A percentile compares a stretch with the other conserved stretches of the same genome.
Evolutionary conservation across 2,113 vertebrate species (phyloP).

Genomic region (Gadus chalcogrammus): DNA sequence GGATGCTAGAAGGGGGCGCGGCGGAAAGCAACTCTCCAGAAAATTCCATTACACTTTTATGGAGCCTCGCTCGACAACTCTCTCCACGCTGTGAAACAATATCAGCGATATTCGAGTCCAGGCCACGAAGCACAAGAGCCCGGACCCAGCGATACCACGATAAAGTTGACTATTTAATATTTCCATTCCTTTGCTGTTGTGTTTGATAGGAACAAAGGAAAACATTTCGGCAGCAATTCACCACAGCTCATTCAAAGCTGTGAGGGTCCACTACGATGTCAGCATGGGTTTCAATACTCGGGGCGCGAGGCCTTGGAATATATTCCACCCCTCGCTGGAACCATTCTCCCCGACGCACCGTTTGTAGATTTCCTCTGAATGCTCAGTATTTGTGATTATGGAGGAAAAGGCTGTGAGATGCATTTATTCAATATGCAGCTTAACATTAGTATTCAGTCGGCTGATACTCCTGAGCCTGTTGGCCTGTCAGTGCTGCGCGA

Average conservation of each 20-base stretch:
- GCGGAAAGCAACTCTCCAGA: constrained; percentile 46
- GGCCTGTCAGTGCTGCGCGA: too few species aligned
- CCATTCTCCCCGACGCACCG: too few species aligned
- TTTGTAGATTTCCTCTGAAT: too few species aligned
- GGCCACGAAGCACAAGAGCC: constrained; percentile 17
- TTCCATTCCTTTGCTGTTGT: constrained; percentile 11
- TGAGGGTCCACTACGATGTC: too few species aligned
- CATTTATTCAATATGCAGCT: too few species aligned
- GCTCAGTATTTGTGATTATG: too few species aligned
- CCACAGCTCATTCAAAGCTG: background rate
- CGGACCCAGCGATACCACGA: background rate
- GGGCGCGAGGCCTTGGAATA: too few species aligned
- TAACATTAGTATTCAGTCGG: too few species aligned
- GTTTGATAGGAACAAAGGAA: constrained; percentile 11
- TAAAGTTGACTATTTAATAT: constrained; percentile 2
- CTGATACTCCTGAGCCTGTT: too few species aligned
- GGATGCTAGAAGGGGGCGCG: constrained; percentile 39
- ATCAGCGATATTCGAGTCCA: constrained; percentile 52
- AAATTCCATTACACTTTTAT: constrained; percentile 59
- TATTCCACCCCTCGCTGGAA: too few species aligned
- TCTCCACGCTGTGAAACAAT: constrained; percentile 52
- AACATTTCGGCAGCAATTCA: background rate
- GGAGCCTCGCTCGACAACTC: constrained; percentile 40
- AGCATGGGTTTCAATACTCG: too few species aligned
- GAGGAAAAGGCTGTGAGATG: too few species aligned